Evolutionary conservation across 2,888 invertebrate species (phyloP), one percentile per base, ranked within the genome.

Genomic region (Apamea epomidion): DNA sequence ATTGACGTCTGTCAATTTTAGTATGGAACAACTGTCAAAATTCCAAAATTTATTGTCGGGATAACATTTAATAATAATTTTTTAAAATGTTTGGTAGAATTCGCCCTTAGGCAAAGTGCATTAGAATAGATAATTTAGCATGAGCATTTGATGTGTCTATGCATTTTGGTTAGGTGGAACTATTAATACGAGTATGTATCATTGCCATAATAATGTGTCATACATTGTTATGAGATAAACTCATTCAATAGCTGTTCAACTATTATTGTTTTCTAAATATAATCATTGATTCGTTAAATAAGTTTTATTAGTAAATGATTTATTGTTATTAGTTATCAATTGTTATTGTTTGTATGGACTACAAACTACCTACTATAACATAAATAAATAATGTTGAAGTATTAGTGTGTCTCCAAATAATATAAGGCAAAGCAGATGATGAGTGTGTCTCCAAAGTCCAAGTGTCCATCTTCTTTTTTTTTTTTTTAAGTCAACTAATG

Each of bases 151-250:
- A 32, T 37, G 32, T 10, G 45, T 48, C 18, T 37, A 18, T 32
- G 18, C 14, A 32, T 69, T 67, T 69, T 69, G 14, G 2, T 29
- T 45, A 12, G 21, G 21, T n/a, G 62, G 25, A 71, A 37, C 16
- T n/a, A 54, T 51, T 51, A 51, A 6, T 58, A n/a, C n/a, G n/a
- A n/a, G n/a, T n/a, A 18, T 54, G 16, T 71, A 45, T 37, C 7
- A 51, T 54, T 54, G 21, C 6, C 42, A 54, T 37, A 32, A 48
- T 37, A 48, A 32, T 37, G 21, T 48, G 76, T 76, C 21, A 7
- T 54, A 7, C 21, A 25, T 76, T 51, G 12, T 51, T 64, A 51
- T 64, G 62, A 77, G 29, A 25, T 60, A 76, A 25, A 64, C 51
- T 76, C 7, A 76, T 51, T 29, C 7, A 51, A 71, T 16, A 32